phyloP scores from a whole-genome alignment of 2,888 invertebrate species.

The Beris morrisii region DNA sequence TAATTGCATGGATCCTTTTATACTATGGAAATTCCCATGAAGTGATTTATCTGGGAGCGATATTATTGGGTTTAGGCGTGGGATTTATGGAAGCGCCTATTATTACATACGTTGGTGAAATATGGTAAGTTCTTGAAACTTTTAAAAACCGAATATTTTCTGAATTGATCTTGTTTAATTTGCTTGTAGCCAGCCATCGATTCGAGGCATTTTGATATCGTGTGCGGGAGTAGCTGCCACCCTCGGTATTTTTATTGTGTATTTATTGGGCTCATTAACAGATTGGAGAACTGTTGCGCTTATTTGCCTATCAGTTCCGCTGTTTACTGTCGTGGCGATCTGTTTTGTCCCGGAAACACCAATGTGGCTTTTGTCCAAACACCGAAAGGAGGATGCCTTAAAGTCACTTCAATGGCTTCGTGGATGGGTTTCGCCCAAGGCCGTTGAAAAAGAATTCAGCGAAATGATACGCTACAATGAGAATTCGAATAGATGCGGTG shows the following conservation, averaged over 20 bases:
- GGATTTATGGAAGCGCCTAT: constrained; percentile 65
- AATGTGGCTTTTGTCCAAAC: constrained; percentile 63
- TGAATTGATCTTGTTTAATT: background rate
- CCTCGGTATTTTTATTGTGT: constrained; percentile 60
- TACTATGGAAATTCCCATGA: constrained; percentile 59
- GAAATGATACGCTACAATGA: constrained; percentile 41
- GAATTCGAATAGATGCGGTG: constrained; percentile 39
- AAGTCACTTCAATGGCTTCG: constrained; percentile 61
- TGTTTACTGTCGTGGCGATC: constrained; percentile 59
- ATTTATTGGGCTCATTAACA: constrained; percentile 59
- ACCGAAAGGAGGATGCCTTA: constrained; percentile 60
- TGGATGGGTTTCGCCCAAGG: constrained; percentile 48
- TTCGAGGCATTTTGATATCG: constrained; percentile 61
- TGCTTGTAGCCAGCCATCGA: constrained; percentile 57
- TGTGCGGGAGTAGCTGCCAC: constrained; percentile 55
- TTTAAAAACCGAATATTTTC: constrained; percentile 7
- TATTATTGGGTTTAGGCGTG: constrained; percentile 61
- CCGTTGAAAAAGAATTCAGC: constrained; percentile 41
- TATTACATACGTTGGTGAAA: constrained; percentile 65
- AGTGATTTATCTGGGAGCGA: constrained; percentile 59
- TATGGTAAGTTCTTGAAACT: constrained; percentile 49
- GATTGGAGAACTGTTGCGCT: constrained; percentile 61
- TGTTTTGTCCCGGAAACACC: constrained; percentile 64
- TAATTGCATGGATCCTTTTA: constrained; percentile 62
- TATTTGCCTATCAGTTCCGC: constrained; percentile 58